Conservation (phyloP, 1,140 invertebrate genomes). For the Drosophila lini region DNA sequence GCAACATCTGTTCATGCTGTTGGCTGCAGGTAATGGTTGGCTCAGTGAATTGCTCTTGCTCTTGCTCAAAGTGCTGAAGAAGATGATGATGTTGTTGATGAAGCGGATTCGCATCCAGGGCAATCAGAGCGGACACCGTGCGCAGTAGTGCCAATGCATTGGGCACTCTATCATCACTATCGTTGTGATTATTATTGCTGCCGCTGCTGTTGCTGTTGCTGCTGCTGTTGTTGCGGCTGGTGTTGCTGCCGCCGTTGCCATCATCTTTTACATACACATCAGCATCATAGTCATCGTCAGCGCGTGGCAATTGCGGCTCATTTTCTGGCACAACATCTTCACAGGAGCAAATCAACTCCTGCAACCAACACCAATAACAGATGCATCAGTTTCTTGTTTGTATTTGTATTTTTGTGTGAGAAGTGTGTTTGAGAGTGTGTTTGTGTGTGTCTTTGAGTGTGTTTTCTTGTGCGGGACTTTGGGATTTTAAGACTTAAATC, state of each 20-base stretch:
- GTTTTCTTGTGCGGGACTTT: conserved; percentile 9
- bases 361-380: conserved; percentile 88
- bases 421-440: conserved; percentile 20
- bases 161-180: conserved; percentile 47
- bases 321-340: conserved; percentile 87
- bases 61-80: conserved; percentile 68
- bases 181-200: conserved; percentile 52
- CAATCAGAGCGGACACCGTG: conserved; percentile 77
- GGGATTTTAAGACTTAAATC: conserved; percentile 24
- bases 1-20: conserved; percentile 83
- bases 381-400: conserved; percentile 72
- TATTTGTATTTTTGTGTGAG: conserved; percentile 33
- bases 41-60: conserved; percentile 72
- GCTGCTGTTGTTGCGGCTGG: conserved; percentile 1
- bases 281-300: conserved; percentile 78
- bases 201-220: conserved; percentile 35
- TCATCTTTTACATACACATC: conserved; percentile 75
- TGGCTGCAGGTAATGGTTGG: conserved; percentile 76
- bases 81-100: conserved; percentile 78
- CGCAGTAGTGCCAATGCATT: conserved; percentile 77
- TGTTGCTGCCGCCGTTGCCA: conserved; percentile 15
- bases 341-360: conserved; percentile 90
- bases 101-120: conserved; percentile 81
- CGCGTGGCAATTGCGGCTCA: conserved; percentile 56
- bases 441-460: conserved; percentile 19